Evolutionary conservation across 2,888 invertebrate species (phyloP).

Genomic region (Panopea generosa): DNA sequence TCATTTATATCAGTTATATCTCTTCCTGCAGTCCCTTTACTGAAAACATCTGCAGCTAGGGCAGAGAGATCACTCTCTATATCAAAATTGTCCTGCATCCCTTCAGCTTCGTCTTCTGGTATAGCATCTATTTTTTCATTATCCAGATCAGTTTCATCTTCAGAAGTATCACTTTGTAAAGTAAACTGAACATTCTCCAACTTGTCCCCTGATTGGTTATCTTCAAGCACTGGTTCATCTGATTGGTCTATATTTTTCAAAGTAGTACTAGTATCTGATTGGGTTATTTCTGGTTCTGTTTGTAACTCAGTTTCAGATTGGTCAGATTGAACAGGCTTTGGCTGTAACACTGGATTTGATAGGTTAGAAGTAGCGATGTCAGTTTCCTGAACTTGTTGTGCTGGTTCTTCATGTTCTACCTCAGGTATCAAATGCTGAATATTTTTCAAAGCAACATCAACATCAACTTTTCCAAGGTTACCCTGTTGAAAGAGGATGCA

Average conservation of each 20-base stretch:
- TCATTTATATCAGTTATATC: too few relatives aligned
- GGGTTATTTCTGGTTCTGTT: not conserved
- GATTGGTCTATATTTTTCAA: constrained; percentile 9
- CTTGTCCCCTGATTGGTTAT: not conserved
- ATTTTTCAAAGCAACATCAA: constrained; percentile 60
- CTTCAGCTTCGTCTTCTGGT: constrained; percentile 14
- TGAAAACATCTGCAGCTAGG: constrained; percentile 56
- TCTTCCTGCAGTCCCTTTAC: constrained; percentile 5
- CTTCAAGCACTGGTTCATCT: not conserved
- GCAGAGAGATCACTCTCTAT: constrained; percentile 55
- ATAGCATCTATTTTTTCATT: constrained; percentile 24
- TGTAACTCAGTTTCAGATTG: constrained; percentile 31
- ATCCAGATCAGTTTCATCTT: constrained; percentile 38
- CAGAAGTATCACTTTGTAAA: constrained; percentile 30
- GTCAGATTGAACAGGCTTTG: constrained; percentile 22
- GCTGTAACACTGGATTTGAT: constrained; percentile 8
- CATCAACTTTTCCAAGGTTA: constrained; percentile 71
- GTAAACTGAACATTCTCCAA: constrained; percentile 22
- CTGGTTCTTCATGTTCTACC: constrained; percentile 49
- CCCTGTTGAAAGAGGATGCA: constrained; percentile 31
- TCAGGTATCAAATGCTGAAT: constrained; percentile 74
- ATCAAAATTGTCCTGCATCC: constrained; percentile 33
- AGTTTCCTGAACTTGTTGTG: constrained; percentile 14
- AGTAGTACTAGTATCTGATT: not conserved
- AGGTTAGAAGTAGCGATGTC: constrained; percentile 8